These are phyloP conservation scores for Psilanteris sp. DNA, from an alignment of 1,140 invertebrate genomes.

Conservation along the genomic window DNA sequence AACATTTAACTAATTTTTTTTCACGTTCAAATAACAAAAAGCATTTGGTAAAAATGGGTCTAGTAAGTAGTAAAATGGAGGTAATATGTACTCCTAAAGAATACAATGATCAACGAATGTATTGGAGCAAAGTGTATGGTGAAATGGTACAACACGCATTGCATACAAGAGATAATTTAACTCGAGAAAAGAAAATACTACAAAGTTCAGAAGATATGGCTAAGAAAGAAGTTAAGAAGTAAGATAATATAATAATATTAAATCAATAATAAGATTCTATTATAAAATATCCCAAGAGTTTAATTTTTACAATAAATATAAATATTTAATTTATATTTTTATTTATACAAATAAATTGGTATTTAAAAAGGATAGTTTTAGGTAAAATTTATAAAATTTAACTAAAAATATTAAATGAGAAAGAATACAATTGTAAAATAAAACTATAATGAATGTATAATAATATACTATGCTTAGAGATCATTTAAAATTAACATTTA, in stretches of 20 bases:
- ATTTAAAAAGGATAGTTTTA: too few species aligned
- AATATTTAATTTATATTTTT: too few species aligned
- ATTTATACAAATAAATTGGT: too few species aligned
- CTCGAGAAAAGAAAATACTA: conserved; percentile 55
- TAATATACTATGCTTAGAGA: too few species aligned
- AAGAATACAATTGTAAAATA: too few species aligned
- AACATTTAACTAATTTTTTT: conserved; percentile 71
- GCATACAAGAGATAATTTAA: conserved; percentile 26
- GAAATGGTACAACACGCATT: conserved; percentile 65
- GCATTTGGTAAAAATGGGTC: conserved; percentile 68
- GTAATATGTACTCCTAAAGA: conserved; percentile 72
- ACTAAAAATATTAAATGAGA: conserved; percentile 1
- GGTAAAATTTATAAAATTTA: background rate
- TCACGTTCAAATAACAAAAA: conserved; percentile 53
- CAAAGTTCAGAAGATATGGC: conserved; percentile 58
- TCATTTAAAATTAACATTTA: too few species aligned
- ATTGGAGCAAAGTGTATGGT: conserved; percentile 69
- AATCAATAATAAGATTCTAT: too few species aligned
- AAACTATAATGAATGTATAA: too few species aligned
- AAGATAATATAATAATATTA: too few species aligned
- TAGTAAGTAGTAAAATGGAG: conserved; percentile 70
- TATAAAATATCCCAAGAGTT: too few species aligned
- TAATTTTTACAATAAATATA: too few species aligned
- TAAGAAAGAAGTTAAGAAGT: conserved; percentile 64
- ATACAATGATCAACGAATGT: conserved; percentile 74